Percentiles rank a stretch among this genome's conserved stretches.
phyloP scores from a whole-genome alignment of 2,888 invertebrate species.

The Callinectes sapidus region DNA sequence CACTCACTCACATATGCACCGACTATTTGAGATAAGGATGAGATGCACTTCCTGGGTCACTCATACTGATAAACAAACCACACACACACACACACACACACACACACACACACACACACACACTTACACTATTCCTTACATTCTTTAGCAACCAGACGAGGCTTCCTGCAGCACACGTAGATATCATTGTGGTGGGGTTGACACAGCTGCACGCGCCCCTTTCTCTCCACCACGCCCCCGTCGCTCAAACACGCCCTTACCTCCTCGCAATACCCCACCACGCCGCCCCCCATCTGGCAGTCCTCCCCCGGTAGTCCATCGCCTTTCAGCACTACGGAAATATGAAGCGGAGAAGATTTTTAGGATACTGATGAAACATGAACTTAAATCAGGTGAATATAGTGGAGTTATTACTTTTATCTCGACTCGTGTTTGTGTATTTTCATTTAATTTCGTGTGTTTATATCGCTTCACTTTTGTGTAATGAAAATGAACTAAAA shows the following conservation, averaged over 20 bases:
- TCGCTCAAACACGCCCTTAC: conserved; percentile 40
- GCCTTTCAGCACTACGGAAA: neutral
- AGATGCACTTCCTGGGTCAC: no score
- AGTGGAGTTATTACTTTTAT: no score
- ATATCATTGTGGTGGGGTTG: neutral
- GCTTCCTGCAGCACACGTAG: conserved; percentile 61
- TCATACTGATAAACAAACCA: neutral
- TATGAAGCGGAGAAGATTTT: neutral
- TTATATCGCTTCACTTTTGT: no score
- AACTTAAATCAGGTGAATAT: neutral
- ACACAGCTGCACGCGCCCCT: conserved; percentile 42
- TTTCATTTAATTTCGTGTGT: no score
- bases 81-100: conserved; percentile 1
- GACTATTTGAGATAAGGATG: no score
- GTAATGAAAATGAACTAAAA: no score
- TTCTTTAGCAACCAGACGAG: conserved; percentile 39
- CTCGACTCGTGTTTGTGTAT: no score
- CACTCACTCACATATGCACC: no score
- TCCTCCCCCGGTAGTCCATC: conserved; percentile 43
- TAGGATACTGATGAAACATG: neutral
- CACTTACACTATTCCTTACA: conserved; percentile 39
- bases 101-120: neutral
- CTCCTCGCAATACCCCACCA: conserved; percentile 58
- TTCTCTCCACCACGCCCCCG: conserved; percentile 54
- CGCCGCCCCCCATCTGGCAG: conserved; percentile 58